Evolutionary conservation across 2,797 vertebrate genomes (phyloP).

Genomic region (Sylvilagus floridanus): DNA sequence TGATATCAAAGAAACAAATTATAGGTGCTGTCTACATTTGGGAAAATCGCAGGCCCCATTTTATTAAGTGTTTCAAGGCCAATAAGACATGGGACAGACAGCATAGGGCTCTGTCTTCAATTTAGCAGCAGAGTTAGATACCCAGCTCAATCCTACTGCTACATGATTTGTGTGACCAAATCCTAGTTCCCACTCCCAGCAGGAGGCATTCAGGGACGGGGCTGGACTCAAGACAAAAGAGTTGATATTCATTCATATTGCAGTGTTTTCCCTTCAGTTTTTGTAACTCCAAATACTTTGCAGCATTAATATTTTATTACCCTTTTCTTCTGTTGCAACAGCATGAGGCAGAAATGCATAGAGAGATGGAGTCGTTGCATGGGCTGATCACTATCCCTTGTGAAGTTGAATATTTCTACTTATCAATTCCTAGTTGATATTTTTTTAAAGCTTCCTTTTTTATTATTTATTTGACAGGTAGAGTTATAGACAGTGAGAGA

Average conservation of each 20-base stretch:
- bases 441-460: too few relatives aligned
- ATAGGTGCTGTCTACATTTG: background rate
- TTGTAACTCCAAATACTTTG: slow-evolving; percentile 55
- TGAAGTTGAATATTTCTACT: background rate
- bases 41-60: background rate
- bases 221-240: background rate
- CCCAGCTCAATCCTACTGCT: slow-evolving; percentile 25
- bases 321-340: background rate
- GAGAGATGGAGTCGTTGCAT: background rate
- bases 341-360: background rate
- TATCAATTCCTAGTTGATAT: background rate
- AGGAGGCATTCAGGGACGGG: slow-evolving; percentile 3
- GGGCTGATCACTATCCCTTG: background rate
- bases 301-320: slow-evolving; percentile 56
- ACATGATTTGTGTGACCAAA: background rate
- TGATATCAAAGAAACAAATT: background rate
- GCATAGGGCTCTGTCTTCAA: slow-evolving; percentile 29
- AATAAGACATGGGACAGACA: background rate
- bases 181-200: background rate
- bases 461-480: too few relatives aligned
- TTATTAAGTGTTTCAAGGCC: slow-evolving; percentile 9
- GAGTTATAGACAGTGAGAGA: too few relatives aligned
- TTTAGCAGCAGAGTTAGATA: background rate
- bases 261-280: background rate
- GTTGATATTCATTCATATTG: background rate